These are phyloP conservation scores for Zeus faber DNA, from an alignment of 2,113 vertebrate species.

Conservation along the genomic window DNA sequence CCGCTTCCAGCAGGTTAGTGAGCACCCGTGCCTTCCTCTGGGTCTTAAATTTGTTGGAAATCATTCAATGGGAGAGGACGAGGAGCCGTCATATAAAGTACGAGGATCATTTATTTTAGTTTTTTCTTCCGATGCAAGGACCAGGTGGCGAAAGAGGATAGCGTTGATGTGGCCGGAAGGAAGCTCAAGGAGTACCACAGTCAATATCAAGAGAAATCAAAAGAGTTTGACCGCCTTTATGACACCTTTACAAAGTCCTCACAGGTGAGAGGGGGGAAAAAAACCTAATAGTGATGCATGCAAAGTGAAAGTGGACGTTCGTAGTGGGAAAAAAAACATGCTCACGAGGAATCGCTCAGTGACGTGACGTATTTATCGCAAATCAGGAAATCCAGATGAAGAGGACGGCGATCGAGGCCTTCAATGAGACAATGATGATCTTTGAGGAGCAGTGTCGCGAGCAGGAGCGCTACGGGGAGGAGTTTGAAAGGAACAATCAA, in stretches of 20 bases:
- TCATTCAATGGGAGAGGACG: no score
- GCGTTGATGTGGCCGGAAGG: conserved; percentile 87
- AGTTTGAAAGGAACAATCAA: conserved; percentile 85
- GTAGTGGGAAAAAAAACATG: neutral
- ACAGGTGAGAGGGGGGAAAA: conserved; percentile 74
- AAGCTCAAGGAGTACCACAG: conserved; percentile 91
- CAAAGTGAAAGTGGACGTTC: neutral
- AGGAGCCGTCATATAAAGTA: no score
- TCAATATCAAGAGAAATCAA: conserved; percentile 93
- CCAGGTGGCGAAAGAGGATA: conserved; percentile 89
- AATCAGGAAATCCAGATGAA: conserved; percentile 96
- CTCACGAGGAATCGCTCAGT: neutral
- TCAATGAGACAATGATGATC: conserved; percentile 95
- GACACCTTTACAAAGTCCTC: conserved; percentile 92
- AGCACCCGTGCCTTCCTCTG: neutral
- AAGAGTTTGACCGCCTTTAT: conserved; percentile 90
- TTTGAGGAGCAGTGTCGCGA: conserved; percentile 93
- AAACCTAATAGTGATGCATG: no score
- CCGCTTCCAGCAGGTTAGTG: conserved; percentile 87
- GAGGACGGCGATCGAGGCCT: conserved; percentile 90
- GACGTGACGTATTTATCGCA: conserved; percentile 6
- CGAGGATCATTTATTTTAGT: neutral
- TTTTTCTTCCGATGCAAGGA: conserved; percentile 48
- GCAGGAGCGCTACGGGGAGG: conserved; percentile 88
- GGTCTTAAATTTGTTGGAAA: neutral